Base-by-base conservation (phyloP, 2,888 invertebrate genomes). In the Oligia latruncula region DNA sequence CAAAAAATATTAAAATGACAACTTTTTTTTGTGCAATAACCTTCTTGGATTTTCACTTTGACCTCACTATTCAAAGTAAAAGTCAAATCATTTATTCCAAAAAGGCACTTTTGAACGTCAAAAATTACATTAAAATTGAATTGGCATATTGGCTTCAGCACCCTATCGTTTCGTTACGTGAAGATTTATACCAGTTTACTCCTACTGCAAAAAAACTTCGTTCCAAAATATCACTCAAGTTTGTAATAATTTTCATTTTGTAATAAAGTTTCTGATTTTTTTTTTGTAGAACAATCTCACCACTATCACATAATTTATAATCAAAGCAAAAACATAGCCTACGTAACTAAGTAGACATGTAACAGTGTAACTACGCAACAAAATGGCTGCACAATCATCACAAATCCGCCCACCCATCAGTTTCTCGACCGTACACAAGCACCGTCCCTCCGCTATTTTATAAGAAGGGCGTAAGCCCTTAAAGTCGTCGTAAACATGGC, bases 401-500 rank as follows among this genome's bases (percentile, higher is more conserved):
- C 71, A 77, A 74, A 76, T 84, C 52, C 75, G 62, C 67, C 72
- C 58, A 72, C 75, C 84, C 80, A 85, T 87, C 84, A 62, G 11
- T 80, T 87, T 80, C 64, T 29, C 43, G 64, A 66, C 72, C n/a
- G 29, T 60, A 43, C 60, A 35, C 52, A 40, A 52, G 64, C 52
- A 40, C 85, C 81, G 74, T 71, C 67, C 66, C 60, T 82, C 23
- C 83, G 84, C 79, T 87, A 80, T 62, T 90, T 89, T 88, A 86
- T 75, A 81, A 81, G 81, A 74, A 58, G 76, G 70, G 82, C 15
- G 29, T 49, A 46, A 64, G 60, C 78, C 72, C 80, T 77, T 77
- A 87, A 87, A 77, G 85, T 82, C 86, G 58, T 87, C 82, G 90
- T 92, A 91, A 91, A 92, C 86, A 88, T 83, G 83, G 82, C 92